phyloP scores from a whole-genome alignment of 2,888 invertebrate species.

The Mythimna loreyi region DNA sequence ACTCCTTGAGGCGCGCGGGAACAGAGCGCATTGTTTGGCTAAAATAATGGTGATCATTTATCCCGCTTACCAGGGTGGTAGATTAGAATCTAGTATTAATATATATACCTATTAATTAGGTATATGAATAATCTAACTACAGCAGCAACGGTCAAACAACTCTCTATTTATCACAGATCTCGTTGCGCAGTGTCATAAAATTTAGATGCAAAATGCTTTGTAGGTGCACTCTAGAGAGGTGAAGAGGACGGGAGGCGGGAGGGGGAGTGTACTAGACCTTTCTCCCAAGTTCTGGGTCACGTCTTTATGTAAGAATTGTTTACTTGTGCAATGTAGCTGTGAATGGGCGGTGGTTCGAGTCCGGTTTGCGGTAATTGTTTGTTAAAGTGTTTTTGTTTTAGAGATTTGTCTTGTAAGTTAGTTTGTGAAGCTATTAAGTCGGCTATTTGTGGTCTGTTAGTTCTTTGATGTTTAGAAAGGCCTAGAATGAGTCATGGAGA shows the following conservation, averaged over 20 bases:
- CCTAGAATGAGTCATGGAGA: background rate
- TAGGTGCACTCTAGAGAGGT: slow-evolving; percentile 56
- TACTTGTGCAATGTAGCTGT: slow-evolving; percentile 68
- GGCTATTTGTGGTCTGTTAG: background rate
- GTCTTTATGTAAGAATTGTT: slow-evolving; percentile 78
- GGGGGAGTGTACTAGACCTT: slow-evolving; percentile 79
- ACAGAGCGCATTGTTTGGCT: too few relatives aligned
- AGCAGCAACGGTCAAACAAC: slow-evolving; percentile 47
- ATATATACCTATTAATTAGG: too few relatives aligned
- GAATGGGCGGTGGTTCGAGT: slow-evolving; percentile 54
- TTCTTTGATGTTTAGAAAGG: background rate
- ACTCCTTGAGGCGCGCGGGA: too few relatives aligned
- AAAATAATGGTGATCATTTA: too few relatives aligned
- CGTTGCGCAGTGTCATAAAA: slow-evolving; percentile 72
- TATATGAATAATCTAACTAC: too few relatives aligned
- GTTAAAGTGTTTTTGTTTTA: slow-evolving; percentile 42
- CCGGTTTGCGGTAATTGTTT: slow-evolving; percentile 58
- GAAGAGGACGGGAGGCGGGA: slow-evolving; percentile 36
- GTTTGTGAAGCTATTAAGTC: slow-evolving; percentile 3
- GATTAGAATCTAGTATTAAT: too few relatives aligned
- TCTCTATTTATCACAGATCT: slow-evolving; percentile 59
- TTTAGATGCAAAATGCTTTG: slow-evolving; percentile 75
- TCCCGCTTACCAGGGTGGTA: too few relatives aligned
- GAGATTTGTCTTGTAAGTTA: slow-evolving; percentile 26
- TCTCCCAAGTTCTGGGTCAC: slow-evolving; percentile 90